These are phyloP conservation scores for Anorthoa munda DNA, from an alignment of 2,888 invertebrate species.

Conservation along the genomic window DNA sequence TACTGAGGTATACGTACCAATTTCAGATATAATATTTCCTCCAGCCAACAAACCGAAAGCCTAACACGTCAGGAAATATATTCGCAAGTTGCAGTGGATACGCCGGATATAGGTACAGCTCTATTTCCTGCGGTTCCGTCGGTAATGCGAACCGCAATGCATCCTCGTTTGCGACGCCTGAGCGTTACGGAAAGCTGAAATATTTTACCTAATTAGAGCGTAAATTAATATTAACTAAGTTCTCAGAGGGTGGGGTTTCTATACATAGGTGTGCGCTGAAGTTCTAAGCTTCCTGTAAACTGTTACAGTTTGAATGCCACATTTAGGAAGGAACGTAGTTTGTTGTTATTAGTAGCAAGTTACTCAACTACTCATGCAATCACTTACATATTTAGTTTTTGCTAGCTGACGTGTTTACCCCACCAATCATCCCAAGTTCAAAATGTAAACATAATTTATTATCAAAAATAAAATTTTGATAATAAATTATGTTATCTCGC, in stretches of 20 bases:
- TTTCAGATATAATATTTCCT: no score
- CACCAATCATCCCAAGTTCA: no score
- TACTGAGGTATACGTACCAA: no score
- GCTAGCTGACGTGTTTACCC: no score
- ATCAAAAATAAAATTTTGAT: no score
- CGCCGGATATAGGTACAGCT: constrained; percentile 3
- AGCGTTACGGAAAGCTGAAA: constrained; percentile 1
- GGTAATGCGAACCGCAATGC: constrained; percentile 11
- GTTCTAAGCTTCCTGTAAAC: neutral
- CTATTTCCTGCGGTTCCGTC: constrained; percentile 4
- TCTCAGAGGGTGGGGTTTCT: neutral
- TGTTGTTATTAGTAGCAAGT: neutral
- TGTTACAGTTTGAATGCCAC: neutral
- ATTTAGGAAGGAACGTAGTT: neutral
- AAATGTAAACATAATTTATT: no score
- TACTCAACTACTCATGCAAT: no score
- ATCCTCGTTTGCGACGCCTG: neutral
- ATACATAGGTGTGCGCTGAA: neutral
- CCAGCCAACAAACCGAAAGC: neutral
- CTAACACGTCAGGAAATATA: neutral
- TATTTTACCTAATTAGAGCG: neutral
- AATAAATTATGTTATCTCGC: no score
- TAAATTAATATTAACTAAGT: neutral
- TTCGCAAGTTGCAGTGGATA: neutral
- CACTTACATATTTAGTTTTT: no score